Evolutionary conservation across 2,797 vertebrate genomes (phyloP), one percentile per base, ranked within the genome.

Genomic region (Gymnoscopelus braueri): DNA sequence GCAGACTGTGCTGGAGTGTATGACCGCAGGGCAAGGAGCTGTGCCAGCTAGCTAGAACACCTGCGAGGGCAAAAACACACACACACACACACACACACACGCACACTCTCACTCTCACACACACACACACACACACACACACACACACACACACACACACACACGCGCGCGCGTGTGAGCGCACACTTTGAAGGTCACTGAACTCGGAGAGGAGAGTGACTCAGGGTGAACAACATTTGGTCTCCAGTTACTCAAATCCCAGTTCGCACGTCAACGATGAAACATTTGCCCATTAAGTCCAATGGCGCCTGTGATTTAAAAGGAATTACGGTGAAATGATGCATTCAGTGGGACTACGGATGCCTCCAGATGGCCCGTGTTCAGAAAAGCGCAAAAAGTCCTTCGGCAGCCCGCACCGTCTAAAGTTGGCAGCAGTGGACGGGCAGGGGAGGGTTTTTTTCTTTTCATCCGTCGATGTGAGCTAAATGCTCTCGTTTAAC

Each of bases 301-400:
- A 93, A 91, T 85, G 90, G 91, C 65, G 92, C 92, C 84, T 92
- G 90, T 90, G 89, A 92, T 93, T 92, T 90, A 91, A 92, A 91
- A 77, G 88, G 86, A 93, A 91, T 91, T 91, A 88, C 65, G 78
- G 86, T 78, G 90, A 93, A 94, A 92, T 90, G 91, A 89, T 91
- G 92, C 93, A 84, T 92, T 88, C 87, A 92, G 78, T 60, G 72
- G 76, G 80, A 84, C 84, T 75, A 80, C 69, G 85, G 86, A 82
- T 70, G 84, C 82, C 74, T 91, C 92, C 93, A 94, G 93, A 94
- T 93, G 93, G 91, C 86, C 65, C n/a, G 74, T 70, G 89, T 84
- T 89, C 87, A 88, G 77, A 82, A 86, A 87, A 88, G 85, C 57
- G 10, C 80, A 83, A 75, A 44, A 44, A 86, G 85, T 89, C 85